Percentiles rank a stretch among this genome's conserved stretches.
Conservation (phyloP, 2,888 invertebrate species). For the Sericinus montela region DNA sequence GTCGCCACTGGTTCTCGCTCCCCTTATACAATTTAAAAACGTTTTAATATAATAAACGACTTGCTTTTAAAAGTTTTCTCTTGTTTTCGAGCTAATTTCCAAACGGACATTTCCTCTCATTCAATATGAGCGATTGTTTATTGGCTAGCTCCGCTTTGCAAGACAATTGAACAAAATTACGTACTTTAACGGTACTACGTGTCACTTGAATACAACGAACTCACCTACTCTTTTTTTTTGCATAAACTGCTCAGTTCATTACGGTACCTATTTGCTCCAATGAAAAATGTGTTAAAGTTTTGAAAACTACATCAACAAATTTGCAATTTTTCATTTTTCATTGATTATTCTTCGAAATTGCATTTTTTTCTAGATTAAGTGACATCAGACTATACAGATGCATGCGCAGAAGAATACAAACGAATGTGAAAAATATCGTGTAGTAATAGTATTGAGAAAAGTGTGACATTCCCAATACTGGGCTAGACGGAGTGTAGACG, state of each 20-base stretch:
- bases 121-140: slow-evolving; percentile 78
- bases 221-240: slow-evolving; percentile 24
- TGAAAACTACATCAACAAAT: not conserved
- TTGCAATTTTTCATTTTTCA: no score
- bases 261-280: not conserved
- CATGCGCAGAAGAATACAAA: no score
- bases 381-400: no score
- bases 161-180: slow-evolving; percentile 72
- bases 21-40: slow-evolving; percentile 57
- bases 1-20: slow-evolving; percentile 32
- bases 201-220: slow-evolving; percentile 30
- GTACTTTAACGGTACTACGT: slow-evolving; percentile 56
- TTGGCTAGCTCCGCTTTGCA: slow-evolving; percentile 63
- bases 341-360: no score
- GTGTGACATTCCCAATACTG: no score
- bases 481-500: no score
- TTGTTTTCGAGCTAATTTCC: slow-evolving; percentile 74
- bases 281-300: not conserved
- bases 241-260: slow-evolving; percentile 16
- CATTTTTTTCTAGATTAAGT: no score
- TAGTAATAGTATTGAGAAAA: no score
- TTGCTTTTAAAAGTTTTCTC: slow-evolving; percentile 72
- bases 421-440: no score
- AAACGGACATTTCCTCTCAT: slow-evolving; percentile 77
- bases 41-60: slow-evolving; percentile 69